Evolutionary conservation across 2,888 invertebrate genomes (phyloP), one percentile per base, ranked within the genome.

Genomic region (Ethmia dodecea): DNA sequence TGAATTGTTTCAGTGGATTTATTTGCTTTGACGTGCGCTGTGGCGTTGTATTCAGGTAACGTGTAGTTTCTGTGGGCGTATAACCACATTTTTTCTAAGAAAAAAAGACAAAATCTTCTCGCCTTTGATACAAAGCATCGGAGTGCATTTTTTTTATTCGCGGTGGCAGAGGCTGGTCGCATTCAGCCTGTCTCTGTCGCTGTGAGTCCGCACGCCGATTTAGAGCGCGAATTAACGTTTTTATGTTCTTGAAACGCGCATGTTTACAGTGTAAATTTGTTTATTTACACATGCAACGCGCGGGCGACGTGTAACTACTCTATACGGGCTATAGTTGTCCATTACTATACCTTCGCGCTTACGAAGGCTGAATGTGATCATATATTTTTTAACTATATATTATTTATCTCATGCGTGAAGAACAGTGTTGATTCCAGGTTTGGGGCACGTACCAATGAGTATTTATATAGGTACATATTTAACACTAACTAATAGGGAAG

Each of bases 181-280:
- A 42, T 43, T 44, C 43, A 38, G 42, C 31, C 34, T 44, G 45
- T 37, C 41, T 50, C 41, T 38, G 44, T 43, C 46, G 40, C 41
- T 46, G 45, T 51, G 49, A 41, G 47, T 44, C 45, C 41, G 43
- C 20, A 45, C 42, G 57, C 55, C 49, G 60, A 60, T 59, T 63
- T 60, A 63, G 60, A 67, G 72, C 57, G 66, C 67, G 52, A 71
- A 66, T 68, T 56, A 60, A 56, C 55, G 63, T 61, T 69, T 68
- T 75, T 67, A 73, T 71, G 73, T 67, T 70, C 67, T 58, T 62
- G 69, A 69, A 64, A 66, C 68, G 71, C 57, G 56, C 52, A 52
- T 83, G 86, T 84, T 83, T 83, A 83, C 78, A 73, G 64, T 56
- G 54, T 59, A 49, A 57, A 49, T 69, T 71, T 84, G 84, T 84